Base-by-base conservation (phyloP, 2,888 invertebrate species). In the Carabus problematicus region DNA sequence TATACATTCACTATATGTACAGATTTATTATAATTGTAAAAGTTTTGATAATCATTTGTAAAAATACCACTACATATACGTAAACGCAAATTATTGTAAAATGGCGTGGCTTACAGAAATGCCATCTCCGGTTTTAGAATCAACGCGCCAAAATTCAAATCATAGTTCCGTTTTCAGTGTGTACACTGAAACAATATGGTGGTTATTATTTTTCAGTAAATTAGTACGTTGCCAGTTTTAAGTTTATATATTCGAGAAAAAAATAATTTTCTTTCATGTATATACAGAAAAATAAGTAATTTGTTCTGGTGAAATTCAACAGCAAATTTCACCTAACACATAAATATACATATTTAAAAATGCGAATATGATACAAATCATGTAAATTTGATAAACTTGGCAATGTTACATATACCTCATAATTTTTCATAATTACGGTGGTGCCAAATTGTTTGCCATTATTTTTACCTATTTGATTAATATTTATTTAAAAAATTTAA, bases 111-210 rank as follows among this genome's bases (percentile, higher is more conserved):
- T 14, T 64, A 55, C 54, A 41, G 60, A 62, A 58, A 62, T 70
- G 70, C 71, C 70, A 66, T 67, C 71, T 71, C 70, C 71, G 68
- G 70, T 70, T 54, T 41, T 12, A 52, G 45, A 54, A 63, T 45
- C 3, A 19, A 41, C 70, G 62, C 71, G 71, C 71, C 70, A 71
- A 70, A 60, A 61, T 71, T 71, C 70, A 64, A 71, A 71, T 63
- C 59, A 56, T 62, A 69, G 69, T 69, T 69, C 69, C 69, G 69
- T 69, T 62, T 69, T 69, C 69, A 69, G 69, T 69, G 62, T 62
- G 43, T 69, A 69, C 47, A 42, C 69, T 69, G 69, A 69, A 69
- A 69, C n/a, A 42, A 29, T 39, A 19, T 54, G 62, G 45, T 40
- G 47, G 62, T 55, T 47, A 62, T 62, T 40, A 41, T 16, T 8